Conservation (phyloP, 2,113 vertebrate genomes). For the Buteo buteo region DNA sequence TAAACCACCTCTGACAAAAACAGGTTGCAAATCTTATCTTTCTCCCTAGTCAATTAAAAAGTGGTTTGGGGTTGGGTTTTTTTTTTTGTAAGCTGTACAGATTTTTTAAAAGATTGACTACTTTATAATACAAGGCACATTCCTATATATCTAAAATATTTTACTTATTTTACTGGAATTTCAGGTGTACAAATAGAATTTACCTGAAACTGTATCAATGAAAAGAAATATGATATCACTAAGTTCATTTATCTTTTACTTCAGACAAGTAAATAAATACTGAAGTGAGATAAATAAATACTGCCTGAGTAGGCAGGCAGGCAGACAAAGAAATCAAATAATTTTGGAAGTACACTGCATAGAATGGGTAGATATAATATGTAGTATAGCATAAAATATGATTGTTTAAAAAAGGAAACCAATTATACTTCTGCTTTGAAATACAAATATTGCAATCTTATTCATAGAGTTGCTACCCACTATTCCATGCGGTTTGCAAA, state of each 20-base stretch:
- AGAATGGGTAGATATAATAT: not conserved
- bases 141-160: not conserved
- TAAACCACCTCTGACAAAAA: constrained; percentile 16
- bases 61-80: not conserved
- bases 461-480: not conserved
- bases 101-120: not conserved
- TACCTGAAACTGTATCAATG: not conserved
- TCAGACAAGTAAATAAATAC: not conserved
- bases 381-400: not conserved
- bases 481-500: not conserved
- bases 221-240: not conserved
- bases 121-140: not conserved
- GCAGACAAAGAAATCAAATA: not conserved
- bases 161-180: not conserved
- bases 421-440: not conserved
- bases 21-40: not conserved
- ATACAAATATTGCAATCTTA: not conserved
- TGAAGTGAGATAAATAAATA: not conserved
- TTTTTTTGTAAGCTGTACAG: not conserved
- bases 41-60: not conserved
- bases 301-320: not conserved
- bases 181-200: not conserved
- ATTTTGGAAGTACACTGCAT: not conserved
- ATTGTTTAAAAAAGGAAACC: not conserved
- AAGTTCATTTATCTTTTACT: not conserved